Evolutionary conservation across 2,888 invertebrate genomes (phyloP).

Genomic region (Malthinus seriepunctatus): DNA sequence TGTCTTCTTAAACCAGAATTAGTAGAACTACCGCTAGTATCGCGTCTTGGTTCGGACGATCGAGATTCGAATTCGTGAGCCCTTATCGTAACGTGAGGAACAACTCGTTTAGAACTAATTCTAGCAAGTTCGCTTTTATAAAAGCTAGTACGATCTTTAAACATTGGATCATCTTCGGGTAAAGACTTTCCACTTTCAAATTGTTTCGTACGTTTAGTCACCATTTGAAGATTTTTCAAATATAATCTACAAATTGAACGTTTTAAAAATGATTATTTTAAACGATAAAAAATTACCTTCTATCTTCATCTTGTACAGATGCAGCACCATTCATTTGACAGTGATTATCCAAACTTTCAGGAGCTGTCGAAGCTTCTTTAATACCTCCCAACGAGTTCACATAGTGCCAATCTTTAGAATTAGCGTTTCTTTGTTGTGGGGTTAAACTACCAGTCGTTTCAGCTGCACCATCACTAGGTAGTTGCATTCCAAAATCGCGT

Average conservation of each 20-base stretch:
- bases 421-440: slow-evolving; percentile 39
- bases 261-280: slow-evolving; percentile 18
- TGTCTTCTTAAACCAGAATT: slow-evolving; percentile 42
- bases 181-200: slow-evolving; percentile 69
- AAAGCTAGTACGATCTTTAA: slow-evolving; percentile 66
- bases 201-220: slow-evolving; percentile 73
- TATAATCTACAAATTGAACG: slow-evolving; percentile 39
- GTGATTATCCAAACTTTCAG: slow-evolving; percentile 34
- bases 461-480: slow-evolving; percentile 18
- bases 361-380: slow-evolving; percentile 41
- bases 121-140: slow-evolving; percentile 68
- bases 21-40: slow-evolving; percentile 42
- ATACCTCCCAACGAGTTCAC: slow-evolving; percentile 33
- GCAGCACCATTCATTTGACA: slow-evolving; percentile 35
- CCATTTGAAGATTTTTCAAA: slow-evolving; percentile 63
- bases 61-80: slow-evolving; percentile 74
- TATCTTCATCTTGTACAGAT: slow-evolving; percentile 41
- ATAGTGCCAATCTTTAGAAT: slow-evolving; percentile 36
- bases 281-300: slow-evolving; percentile 27
- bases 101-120: slow-evolving; percentile 68
- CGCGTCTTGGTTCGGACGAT: slow-evolving; percentile 48
- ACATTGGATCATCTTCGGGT: slow-evolving; percentile 58
- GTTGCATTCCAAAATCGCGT: slow-evolving; percentile 40
- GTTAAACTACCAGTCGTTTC: slow-evolving; percentile 22
- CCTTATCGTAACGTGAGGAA: slow-evolving; percentile 75